Percentiles rank a stretch among this genome's conserved stretches.
These are phyloP conservation scores for Atopsyche davidsoni DNA, from an alignment of 1,140 invertebrate genomes.

Conservation along the genomic window DNA sequence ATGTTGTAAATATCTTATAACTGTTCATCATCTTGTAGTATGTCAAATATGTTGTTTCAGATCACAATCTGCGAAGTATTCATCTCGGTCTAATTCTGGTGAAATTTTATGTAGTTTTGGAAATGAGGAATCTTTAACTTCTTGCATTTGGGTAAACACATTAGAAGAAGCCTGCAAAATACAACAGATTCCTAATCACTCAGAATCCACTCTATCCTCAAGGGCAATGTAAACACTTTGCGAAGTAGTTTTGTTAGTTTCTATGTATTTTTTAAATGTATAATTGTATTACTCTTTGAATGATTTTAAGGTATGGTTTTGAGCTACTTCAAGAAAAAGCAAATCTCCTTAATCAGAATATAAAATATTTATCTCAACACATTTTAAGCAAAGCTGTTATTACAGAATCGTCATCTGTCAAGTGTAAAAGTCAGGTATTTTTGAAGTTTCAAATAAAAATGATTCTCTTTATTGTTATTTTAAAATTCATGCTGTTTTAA, in stretches of 20 bases:
- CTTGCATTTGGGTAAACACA: slow-evolving; percentile 17
- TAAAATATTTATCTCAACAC: slow-evolving; percentile 40
- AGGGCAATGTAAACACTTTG: slow-evolving; percentile 41
- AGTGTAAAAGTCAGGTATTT: slow-evolving; percentile 43
- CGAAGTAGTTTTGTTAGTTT: not conserved
- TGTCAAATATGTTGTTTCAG: slow-evolving; percentile 28
- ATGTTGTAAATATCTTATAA: not conserved
- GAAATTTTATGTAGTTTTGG: slow-evolving; percentile 49
- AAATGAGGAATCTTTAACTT: slow-evolving; percentile 35
- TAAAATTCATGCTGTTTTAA: not conserved
- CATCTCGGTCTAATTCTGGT: slow-evolving; percentile 49
- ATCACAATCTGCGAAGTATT: slow-evolving; percentile 50
- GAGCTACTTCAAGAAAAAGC: slow-evolving; percentile 45
- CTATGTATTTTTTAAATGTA: not conserved
- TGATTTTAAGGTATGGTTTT: slow-evolving; percentile 42
- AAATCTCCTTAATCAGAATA: slow-evolving; percentile 39
- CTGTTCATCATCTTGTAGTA: not conserved
- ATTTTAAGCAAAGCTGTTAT: slow-evolving; percentile 43
- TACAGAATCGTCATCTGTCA: slow-evolving; percentile 37
- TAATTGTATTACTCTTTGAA: not conserved
- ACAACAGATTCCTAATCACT: slow-evolving; percentile 20
- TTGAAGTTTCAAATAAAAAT: too few species aligned
- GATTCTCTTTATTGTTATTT: slow-evolving; percentile 9
- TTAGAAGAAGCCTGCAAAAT: slow-evolving; percentile 15
- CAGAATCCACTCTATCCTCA: slow-evolving; percentile 33